Evolutionary conservation across 2,888 invertebrate genomes (phyloP), one percentile per base, ranked within the genome.

Genomic region (Ephialtes manifestator): DNA sequence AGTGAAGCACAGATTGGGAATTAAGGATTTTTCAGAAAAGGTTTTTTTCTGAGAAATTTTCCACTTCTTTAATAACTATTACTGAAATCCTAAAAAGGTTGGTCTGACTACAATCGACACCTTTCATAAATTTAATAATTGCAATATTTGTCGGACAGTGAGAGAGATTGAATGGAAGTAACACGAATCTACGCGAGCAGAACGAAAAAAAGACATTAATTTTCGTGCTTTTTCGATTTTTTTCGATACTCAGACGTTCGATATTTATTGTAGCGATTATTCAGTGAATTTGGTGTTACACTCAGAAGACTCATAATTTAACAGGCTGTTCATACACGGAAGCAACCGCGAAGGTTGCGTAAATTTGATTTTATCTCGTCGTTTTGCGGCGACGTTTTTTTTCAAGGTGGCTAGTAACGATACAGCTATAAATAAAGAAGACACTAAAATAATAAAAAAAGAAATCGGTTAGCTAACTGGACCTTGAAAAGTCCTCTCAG

Each of bases 201-300:
- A 11, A 20, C 11, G n/a, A 20, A 51, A 18, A 18, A 71, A 31
- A 48, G 28, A 68, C 39, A 60, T 4, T 43, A 18, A 7, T 43
- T 58, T 68, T 2, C 11, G n/a, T 60, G 5, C 18, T 71, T 53
- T 53, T 71, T 71, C 18, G 18, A 55, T 28, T 71, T 28, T 7
- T 43, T 46, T 43, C 48, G 60, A 63, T 20, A 71, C 60, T 71
- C 70, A 20, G 60, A 79, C 60, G 63, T 79, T 79, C 70, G 79
- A 79, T 79, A 79, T 63, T 60, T 35, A 63, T 71, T 48, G 31
- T 63, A 63, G 15, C 28, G 10, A 60, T 39, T 65, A 31, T 51
- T 13, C 28, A n/a, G 18, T 24, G 35, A 60, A 60, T 78, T 43
- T 70, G 18, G 35, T 24, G 28, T 24, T 43, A 8, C 24, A 20